Base-by-base conservation (phyloP, 2,888 invertebrate species). In the Adelphocoris suturalis region DNA sequence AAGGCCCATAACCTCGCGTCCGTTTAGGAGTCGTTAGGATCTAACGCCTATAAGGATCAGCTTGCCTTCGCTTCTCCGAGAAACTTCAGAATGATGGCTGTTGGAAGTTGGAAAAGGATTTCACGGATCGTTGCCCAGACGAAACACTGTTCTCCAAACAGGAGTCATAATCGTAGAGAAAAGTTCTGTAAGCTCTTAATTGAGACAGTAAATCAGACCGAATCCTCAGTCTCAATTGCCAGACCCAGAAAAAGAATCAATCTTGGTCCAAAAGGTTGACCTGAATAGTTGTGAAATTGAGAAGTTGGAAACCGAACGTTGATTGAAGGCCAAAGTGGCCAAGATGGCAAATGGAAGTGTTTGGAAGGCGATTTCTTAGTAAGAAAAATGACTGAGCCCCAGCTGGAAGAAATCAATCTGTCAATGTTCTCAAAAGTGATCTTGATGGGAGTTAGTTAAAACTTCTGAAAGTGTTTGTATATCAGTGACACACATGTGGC, bases 11-110 rank as follows among this genome's bases (percentile, higher is more conserved):
- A 86, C 61, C 86, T 37, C 75, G 68, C 68, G 86, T 52, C 75
- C 86, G 75, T 86, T 86, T 86, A 86, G 75, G 86, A 75, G 86
- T 86, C 86, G 86, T 86, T 86, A 86, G 86, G 82, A 28, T 52
- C 82, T 82, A 82, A 82, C 82, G 82, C 82, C 82, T 82, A 68
- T 68, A 68, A 68, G 68, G 68, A 68, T n/a, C 19, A 68, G 68
- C 68, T 23, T 68, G 68, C 68, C 68, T 68, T 68, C 68, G 23
- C 68, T 68, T 68, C 68, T 68, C 23, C 68, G 27, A 68, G 68
- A 68, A 68, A 68, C 68, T 12, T 13, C 68, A 23, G 68, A 23
- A 23, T 68, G 68, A 68, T 68, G 68, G 57, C 19, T 0, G 68
- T 19, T 52, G 52, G 52, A 68, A 68, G 68, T 68, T 68, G 68